phyloP scores from a whole-genome alignment of 2,113 vertebrate genomes.

The Mastomys coucha region DNA sequence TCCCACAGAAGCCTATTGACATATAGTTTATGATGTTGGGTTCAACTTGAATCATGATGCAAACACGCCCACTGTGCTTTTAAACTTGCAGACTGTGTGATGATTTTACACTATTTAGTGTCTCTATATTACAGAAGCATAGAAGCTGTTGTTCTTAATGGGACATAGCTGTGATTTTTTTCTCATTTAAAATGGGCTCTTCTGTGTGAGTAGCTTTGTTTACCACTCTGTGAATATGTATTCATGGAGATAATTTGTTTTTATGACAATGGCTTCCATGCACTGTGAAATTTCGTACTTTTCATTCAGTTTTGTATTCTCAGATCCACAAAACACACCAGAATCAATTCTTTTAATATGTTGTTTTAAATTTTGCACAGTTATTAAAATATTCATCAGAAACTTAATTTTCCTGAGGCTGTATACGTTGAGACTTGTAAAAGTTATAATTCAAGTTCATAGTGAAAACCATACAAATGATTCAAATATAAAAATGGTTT shows the following conservation, averaged over 20 bases:
- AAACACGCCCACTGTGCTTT: conserved; percentile 3
- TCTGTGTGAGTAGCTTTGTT: conserved; percentile 64
- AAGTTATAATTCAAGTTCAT: conserved; percentile 65
- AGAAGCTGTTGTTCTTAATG: conserved; percentile 46
- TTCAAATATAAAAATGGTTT: conserved; percentile 51
- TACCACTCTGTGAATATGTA: conserved; percentile 48
- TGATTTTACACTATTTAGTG: neutral
- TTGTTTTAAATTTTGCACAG: conserved; percentile 40
- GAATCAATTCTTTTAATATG: conserved; percentile 53
- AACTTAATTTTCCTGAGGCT: conserved; percentile 57
- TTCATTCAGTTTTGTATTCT: conserved; percentile 69
- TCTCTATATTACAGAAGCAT: neutral
- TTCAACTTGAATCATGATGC: neutral
- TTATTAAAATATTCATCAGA: conserved; percentile 60
- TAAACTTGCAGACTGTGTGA: neutral
- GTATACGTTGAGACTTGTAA: conserved; percentile 57
- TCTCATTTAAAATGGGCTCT: conserved; percentile 44
- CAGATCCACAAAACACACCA: conserved; percentile 39
- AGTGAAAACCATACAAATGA: conserved; percentile 57
- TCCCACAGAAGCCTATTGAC: neutral
- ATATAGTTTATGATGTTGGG: neutral
- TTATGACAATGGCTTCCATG: conserved; percentile 53
- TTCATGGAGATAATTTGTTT: conserved; percentile 64
- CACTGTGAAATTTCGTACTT: conserved; percentile 41
- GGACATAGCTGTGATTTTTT: neutral